Conservation (phyloP, 2,113 vertebrate species). For the Catharus bicknelli region DNA sequence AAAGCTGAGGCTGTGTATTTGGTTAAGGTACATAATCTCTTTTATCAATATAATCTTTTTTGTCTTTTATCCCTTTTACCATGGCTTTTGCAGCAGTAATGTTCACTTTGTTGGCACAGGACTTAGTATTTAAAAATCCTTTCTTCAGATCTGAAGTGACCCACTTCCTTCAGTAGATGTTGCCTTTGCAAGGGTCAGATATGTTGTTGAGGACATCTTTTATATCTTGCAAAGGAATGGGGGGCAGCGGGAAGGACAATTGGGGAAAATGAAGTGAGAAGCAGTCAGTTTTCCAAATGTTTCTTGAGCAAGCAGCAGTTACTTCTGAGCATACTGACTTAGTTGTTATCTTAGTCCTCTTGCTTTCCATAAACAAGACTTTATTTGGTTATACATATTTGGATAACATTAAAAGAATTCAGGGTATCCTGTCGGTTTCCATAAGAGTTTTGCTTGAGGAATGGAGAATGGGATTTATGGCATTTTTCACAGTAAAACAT, state of each 20-base stretch:
- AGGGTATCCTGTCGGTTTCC: background rate
- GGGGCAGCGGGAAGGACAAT: background rate
- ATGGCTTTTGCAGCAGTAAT: background rate
- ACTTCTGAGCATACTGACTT: background rate
- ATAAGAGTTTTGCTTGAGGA: background rate
- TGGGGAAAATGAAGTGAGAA: background rate
- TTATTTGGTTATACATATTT: background rate
- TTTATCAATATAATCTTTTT: background rate
- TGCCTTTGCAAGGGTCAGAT: background rate
- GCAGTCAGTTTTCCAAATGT: background rate
- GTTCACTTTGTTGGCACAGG: background rate
- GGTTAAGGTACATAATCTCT: background rate
- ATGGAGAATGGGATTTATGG: background rate
- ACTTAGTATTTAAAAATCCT: background rate
- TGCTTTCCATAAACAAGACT: background rate
- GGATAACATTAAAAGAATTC: background rate
- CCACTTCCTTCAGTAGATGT: background rate
- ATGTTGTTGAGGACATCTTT: background rate
- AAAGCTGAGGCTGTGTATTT: background rate
- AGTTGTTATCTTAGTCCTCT: background rate
- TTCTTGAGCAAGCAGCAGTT: background rate
- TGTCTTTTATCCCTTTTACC: background rate
- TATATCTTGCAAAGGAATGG: background rate
- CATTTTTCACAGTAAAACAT: constrained; percentile 11
- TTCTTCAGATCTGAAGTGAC: background rate